phyloP scores from a whole-genome alignment of 2,888 invertebrate species.

The Oxytorus armatus region DNA sequence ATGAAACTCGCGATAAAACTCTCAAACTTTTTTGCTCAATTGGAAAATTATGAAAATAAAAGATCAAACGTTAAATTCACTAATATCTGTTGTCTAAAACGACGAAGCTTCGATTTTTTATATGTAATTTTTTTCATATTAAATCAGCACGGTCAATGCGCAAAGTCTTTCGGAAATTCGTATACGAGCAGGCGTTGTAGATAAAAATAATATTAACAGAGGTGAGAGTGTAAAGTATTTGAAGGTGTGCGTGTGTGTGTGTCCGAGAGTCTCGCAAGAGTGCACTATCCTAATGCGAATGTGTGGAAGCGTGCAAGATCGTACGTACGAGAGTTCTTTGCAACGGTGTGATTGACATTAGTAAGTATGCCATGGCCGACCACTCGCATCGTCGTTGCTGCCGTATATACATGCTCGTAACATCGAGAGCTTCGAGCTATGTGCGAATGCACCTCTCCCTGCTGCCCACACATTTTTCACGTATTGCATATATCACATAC shows the following conservation, averaged over 20 bases:
- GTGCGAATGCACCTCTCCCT: constrained; percentile 74
- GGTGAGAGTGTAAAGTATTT: constrained; percentile 35
- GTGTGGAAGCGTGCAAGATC: constrained; percentile 6
- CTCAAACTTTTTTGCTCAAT: too few species aligned
- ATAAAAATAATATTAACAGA: constrained; percentile 27
- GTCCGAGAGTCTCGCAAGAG: constrained; percentile 4
- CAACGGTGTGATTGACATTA: constrained; percentile 84
- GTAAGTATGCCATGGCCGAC: constrained; percentile 84
- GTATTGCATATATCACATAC: constrained; percentile 72
- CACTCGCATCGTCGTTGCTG: constrained; percentile 79
- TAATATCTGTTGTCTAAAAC: neutral
- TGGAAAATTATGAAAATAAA: too few species aligned
- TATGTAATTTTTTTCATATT: constrained; percentile 7
- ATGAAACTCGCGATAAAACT: too few species aligned
- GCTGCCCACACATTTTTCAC: constrained; percentile 75
- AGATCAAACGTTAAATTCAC: too few species aligned
- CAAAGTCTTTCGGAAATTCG: constrained; percentile 39
- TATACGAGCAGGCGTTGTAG: constrained; percentile 4
- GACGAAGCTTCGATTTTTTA: constrained; percentile 18
- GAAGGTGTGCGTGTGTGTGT: constrained; percentile 14
- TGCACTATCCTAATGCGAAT: constrained; percentile 38
- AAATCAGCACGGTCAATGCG: constrained; percentile 52
- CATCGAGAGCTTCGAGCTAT: constrained; percentile 66
- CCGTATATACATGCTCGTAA: constrained; percentile 5
- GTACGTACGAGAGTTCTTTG: constrained; percentile 75